Evolutionary conservation across 1,140 invertebrate species (phyloP), one percentile per base, ranked within the genome.

Genomic region (Muscidifurax raptorellus): DNA sequence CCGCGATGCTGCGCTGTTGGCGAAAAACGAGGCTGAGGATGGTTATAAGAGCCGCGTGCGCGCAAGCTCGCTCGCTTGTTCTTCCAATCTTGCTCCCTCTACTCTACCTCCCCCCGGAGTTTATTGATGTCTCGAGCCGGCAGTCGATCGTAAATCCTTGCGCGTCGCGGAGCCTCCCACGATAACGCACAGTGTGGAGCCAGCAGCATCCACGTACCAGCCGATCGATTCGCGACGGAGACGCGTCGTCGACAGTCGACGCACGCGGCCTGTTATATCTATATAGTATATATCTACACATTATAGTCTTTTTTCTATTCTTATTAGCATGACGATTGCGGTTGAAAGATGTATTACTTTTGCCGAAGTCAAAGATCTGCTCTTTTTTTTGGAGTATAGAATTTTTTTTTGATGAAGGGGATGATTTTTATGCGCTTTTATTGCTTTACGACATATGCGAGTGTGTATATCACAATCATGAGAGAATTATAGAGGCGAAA

Each of bases 61-160:
- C 71, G 71, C 71, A n/a, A n/a, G n/a, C n/a, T n/a, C n/a, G 71
- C 18, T 52, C 0, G 12, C 47, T 59, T 59, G 6, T 59, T 59
- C 52, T 59, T 52, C 52, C 52, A 59, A 59, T 59, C 52, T 59
- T 22, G 27, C 71, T 27, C 15, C 40, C 32, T 32, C 28, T 18
- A 18, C 69, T 22, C 71, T 40, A 10, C 0, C 10, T 27, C 15
- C 44, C 30, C 28, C 6, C 75, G 27, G 28, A 25, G 12, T 77
- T 77, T 77, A 77, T 77, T 77, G 75, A 77, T 77, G 75, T 18
- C 44, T 52, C 74, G 44, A 76, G 74, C 44, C 9, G 44, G 44
- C 74, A 76, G 74, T 77, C 28, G 75, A 77, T 77, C 75, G 75
- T 77, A 77, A 77, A 77, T 77, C 75, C 75, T 77, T 32, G 75